These are phyloP conservation scores for Atta texana DNA, from an alignment of 1,140 invertebrate genomes.

Conservation along the genomic window DNA sequence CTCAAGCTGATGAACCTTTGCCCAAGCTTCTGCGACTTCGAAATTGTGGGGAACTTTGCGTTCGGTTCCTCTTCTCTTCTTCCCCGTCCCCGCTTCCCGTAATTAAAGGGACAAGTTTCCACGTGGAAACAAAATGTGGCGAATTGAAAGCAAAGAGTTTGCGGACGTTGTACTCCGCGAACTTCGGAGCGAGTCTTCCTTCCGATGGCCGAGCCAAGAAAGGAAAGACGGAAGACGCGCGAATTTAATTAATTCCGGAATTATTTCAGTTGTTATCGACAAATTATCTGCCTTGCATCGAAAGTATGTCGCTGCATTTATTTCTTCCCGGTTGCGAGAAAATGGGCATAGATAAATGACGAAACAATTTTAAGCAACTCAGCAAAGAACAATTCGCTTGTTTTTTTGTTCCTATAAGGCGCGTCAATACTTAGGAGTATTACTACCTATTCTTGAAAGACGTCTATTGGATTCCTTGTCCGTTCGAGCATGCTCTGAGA, in stretches of 20 bases:
- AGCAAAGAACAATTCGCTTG: conserved; percentile 26
- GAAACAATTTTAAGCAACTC: conserved; percentile 28
- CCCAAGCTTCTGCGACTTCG: conserved; percentile 61
- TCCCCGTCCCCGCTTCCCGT: conserved; percentile 24
- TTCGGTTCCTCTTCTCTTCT: conserved; percentile 35
- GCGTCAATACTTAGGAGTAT: not conserved
- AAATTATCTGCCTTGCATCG: conserved; percentile 30
- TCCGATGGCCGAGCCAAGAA: not conserved
- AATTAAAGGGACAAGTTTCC: conserved; percentile 70
- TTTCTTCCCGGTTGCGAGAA: not conserved
- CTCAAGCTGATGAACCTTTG: conserved; percentile 72
- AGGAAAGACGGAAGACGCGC: conserved; percentile 23
- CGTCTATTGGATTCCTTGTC: conserved; percentile 24
- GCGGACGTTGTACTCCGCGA: conserved; percentile 47
- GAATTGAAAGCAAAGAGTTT: conserved; percentile 67
- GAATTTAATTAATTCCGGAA: conserved; percentile 59
- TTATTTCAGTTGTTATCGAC: conserved; percentile 34
- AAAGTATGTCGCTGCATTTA: conserved; percentile 11
- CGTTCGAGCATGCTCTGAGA: not conserved
- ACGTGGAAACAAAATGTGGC: conserved; percentile 65
- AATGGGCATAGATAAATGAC: not conserved
- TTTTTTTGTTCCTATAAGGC: conserved; percentile 41
- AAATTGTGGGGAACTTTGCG: conserved; percentile 61
- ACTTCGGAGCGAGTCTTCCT: conserved; percentile 32
- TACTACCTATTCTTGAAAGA: not conserved